These are phyloP conservation scores for Conistra vaccinii DNA, from an alignment of 2,888 invertebrate genomes.

Conservation along the genomic window DNA sequence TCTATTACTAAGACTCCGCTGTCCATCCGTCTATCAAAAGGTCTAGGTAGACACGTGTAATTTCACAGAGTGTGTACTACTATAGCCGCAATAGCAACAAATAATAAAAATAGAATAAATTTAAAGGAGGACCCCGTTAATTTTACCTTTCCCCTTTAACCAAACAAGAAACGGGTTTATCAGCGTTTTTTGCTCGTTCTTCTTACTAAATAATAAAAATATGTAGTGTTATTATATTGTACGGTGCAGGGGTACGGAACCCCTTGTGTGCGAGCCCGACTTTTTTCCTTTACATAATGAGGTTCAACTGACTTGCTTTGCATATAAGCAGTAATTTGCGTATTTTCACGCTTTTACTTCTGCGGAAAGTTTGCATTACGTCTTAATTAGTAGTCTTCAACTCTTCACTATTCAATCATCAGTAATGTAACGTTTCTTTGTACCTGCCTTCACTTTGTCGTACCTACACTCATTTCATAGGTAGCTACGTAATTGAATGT, in stretches of 20 bases:
- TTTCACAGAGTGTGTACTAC: background rate
- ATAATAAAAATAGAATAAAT: background rate
- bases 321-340: constrained; percentile 36
- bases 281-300: constrained; percentile 41
- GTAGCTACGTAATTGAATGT: background rate
- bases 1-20: background rate
- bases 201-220: background rate
- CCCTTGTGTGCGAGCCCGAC: background rate
- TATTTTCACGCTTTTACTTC: constrained; percentile 40
- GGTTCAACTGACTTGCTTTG: constrained; percentile 25
- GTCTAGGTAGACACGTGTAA: background rate
- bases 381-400: constrained; percentile 20
- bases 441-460: background rate
- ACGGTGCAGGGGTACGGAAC: background rate
- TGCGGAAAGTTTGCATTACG: constrained; percentile 26
- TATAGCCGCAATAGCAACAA: background rate
- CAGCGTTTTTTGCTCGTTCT: background rate
- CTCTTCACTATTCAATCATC: constrained; percentile 5
- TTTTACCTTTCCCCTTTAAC: no score
- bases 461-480: background rate
- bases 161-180: background rate
- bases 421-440: constrained; percentile 5
- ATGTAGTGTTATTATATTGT: background rate
- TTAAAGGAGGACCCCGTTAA: background rate
- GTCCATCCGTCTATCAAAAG: background rate